Evolutionary conservation across 2,888 invertebrate genomes (phyloP).

Genomic region (Clanis bilineata): DNA sequence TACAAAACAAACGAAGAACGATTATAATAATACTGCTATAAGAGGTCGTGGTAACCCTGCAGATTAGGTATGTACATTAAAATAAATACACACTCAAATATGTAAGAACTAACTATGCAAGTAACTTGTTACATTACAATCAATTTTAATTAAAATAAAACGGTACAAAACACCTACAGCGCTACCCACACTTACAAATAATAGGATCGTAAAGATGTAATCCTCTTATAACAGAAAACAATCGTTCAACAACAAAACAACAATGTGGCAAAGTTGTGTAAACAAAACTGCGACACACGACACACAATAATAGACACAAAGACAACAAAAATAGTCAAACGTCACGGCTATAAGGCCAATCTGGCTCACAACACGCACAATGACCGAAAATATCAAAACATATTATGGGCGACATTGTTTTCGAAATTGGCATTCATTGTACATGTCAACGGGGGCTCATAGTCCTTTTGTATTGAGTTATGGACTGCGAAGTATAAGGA

Average conservation of each 20-base stretch:
- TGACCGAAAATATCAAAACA: slow-evolving; percentile 75
- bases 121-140: background rate
- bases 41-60: too few relatives aligned
- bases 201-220: background rate
- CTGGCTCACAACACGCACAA: slow-evolving; percentile 37
- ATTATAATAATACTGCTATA: too few relatives aligned
- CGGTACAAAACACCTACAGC: background rate
- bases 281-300: slow-evolving; percentile 21
- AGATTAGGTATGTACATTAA: too few relatives aligned
- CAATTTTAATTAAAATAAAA: background rate
- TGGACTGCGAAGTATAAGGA: slow-evolving; percentile 19
- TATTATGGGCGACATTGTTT: slow-evolving; percentile 72
- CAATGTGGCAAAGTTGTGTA: slow-evolving; percentile 5
- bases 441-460: slow-evolving; percentile 61
- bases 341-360: slow-evolving; percentile 63
- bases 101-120: too few relatives aligned
- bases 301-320: slow-evolving; percentile 57
- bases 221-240: background rate
- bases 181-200: background rate
- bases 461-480: background rate
- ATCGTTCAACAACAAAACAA: background rate
- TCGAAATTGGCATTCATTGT: slow-evolving; percentile 71
- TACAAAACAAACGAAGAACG: too few relatives aligned
- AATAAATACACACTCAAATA: too few relatives aligned
- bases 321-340: slow-evolving; percentile 49